Evolutionary conservation across 1,140 invertebrate species (phyloP).

Genomic region (Zaprionus tsacasi): DNA sequence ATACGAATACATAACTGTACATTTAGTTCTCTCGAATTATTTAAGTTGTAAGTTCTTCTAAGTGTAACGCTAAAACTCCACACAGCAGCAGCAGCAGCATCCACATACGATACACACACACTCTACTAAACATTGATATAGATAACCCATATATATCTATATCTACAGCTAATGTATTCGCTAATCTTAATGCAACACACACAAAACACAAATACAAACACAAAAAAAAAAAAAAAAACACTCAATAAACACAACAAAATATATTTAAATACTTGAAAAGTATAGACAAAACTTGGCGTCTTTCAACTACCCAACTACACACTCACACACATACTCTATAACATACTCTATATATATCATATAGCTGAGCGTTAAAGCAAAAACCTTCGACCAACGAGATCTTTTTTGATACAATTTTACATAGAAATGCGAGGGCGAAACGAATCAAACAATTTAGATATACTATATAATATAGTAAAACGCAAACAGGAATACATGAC

Average conservation of each 20-base stretch:
- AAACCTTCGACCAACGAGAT: conserved; percentile 60
- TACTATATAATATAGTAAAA: conserved; percentile 20
- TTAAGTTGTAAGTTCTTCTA: conserved; percentile 74
- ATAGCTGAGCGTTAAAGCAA: conserved; percentile 54
- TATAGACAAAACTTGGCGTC: conserved; percentile 42
- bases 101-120: not conserved
- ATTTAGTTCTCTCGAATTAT: conserved; percentile 73
- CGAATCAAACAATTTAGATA: conserved; percentile 39
- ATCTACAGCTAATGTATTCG: conserved; percentile 56
- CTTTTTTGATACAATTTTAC: conserved; percentile 72
- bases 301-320: conserved; percentile 38
- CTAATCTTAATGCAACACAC: conserved; percentile 55
- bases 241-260: conserved; percentile 35
- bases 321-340: conserved; percentile 26
- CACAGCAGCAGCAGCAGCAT: conserved; percentile 27
- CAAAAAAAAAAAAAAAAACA: conserved; percentile 32
- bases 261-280: conserved; percentile 51
- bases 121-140: conserved; percentile 25
- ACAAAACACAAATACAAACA: conserved; percentile 22
- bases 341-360: conserved; percentile 49
- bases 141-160: conserved; percentile 31
- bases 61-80: conserved; percentile 50
- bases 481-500: conserved; percentile 19
- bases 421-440: conserved; percentile 38
- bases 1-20: conserved; percentile 65